Evolutionary conservation across 2,888 invertebrate species (phyloP), one percentile per base, ranked within the genome.

Genomic region (Eupithecia subfuscata): DNA sequence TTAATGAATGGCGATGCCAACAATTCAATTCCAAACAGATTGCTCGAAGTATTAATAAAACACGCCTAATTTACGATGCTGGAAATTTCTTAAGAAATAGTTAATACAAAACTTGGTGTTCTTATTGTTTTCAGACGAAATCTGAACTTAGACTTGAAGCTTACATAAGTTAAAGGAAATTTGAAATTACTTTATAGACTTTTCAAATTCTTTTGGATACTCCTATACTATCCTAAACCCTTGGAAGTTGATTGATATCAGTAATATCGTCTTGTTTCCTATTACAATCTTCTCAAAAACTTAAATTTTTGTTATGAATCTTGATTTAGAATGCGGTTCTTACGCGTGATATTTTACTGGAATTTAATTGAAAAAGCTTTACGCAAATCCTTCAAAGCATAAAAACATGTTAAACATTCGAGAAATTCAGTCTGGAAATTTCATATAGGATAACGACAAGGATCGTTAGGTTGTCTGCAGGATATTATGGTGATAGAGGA

Each of bases 21-120:
- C n/a, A 86, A 89, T 87, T 88, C 85, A 86, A 88, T 88, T 82
- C 84, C 81, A 75, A 7, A 83, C 84, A 84, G 78, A 80, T 77
- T 77, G 81, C 72, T 82, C 78, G 79, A 89, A 87, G 82, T 88
- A 88, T 84, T 82, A 81, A 84, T 85, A 85, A 86, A 85, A 83
- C 74, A 78, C 71, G 69, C 60, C 77, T 76, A 83, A 86, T 86
- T 87, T 84, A 85, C 81, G 80, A 74, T 73, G 71, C 79, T 52
- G 69, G 73, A 80, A 81, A 82, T 83, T 86, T 83, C 83, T 83
- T 80, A 22, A 63, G 64, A 70, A 81, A 83, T 85, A 79, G 70
- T 71, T 25, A 18, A 6, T 65, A 71, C 71, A 71, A 67, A 74
- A 69, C 64, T 70, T 69, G 6, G 43, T 45, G 43, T 30, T n/a